Percentiles rank a stretch among this genome's conserved stretches.
Conservation (phyloP, 2,797 vertebrate species). For the Hypotaenidia okinawae region DNA sequence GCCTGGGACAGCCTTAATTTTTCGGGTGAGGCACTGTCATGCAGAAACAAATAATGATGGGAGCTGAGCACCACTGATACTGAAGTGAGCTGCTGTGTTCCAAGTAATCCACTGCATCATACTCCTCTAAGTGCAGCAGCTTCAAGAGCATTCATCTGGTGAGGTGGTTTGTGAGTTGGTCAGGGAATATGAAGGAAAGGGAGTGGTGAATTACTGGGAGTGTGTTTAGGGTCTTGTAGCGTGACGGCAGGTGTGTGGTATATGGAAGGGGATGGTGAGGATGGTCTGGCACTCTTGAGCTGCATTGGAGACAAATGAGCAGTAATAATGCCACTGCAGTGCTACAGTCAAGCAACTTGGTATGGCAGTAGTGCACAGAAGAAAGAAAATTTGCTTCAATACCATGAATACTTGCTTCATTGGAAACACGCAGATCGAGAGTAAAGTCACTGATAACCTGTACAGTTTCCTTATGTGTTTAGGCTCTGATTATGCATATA, state of each 20-base stretch:
- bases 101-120: not conserved
- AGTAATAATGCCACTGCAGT: not conserved
- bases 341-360: not conserved
- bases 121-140: not conserved
- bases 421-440: not conserved
- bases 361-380: not conserved
- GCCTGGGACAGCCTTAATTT: not conserved
- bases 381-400: not conserved
- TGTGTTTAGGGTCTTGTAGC: not conserved
- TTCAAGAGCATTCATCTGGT: not conserved
- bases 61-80: not conserved
- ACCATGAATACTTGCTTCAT: not conserved
- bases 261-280: not conserved
- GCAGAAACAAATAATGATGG: accelerated
- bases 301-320: accelerated
- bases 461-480: not conserved
- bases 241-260: accelerated
- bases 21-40: not conserved
- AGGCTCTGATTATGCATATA: not conserved
- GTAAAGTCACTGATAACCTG: not conserved
- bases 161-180: not conserved
- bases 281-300: not conserved
- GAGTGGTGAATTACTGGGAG: not conserved
- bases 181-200: not conserved
- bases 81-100: not conserved